These are phyloP conservation scores for Spea hammondii DNA, from an alignment of 2,797 vertebrate species.

Conservation along the genomic window DNA sequence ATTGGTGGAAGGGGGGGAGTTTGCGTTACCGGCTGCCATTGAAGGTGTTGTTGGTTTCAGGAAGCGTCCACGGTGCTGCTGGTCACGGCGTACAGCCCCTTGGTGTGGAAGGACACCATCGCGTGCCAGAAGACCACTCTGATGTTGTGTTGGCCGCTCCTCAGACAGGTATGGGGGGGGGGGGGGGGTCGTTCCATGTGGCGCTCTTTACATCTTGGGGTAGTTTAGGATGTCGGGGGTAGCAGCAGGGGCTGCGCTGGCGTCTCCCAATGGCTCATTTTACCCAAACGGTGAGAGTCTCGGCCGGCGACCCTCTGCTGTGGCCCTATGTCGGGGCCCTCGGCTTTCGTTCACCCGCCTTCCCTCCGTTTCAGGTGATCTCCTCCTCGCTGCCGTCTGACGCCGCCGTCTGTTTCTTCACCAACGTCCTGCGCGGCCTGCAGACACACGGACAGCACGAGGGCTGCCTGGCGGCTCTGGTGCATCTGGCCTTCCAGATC, in stretches of 20 bases:
- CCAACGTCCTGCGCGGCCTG: slow-evolving; percentile 84
- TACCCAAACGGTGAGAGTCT: no score
- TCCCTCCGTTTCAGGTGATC: slow-evolving; percentile 72
- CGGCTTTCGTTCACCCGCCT: background rate
- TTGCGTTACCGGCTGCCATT: no score
- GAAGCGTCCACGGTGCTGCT: slow-evolving; percentile 84
- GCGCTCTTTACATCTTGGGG: no score
- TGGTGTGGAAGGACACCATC: slow-evolving; percentile 90
- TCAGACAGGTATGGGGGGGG: slow-evolving; percentile 78
- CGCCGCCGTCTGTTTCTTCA: slow-evolving; percentile 88
- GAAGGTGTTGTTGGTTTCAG: slow-evolving; percentile 61
- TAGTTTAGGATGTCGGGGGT: no score
- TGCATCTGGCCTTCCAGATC: slow-evolving; percentile 87
- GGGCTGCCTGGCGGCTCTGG: slow-evolving; percentile 82
- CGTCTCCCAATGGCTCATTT: no score
- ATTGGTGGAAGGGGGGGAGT: no score
- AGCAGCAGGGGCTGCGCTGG: no score
- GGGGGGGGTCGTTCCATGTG: background rate
- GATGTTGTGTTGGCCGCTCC: slow-evolving; percentile 90
- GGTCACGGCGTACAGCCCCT: slow-evolving; percentile 84
- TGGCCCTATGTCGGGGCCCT: background rate
- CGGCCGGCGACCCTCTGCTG: background rate
- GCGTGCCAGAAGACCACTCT: slow-evolving; percentile 89
- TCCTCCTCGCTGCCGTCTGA: slow-evolving; percentile 82
- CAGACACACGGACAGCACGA: slow-evolving; percentile 94